Evolutionary conservation across 2,797 vertebrate species (phyloP).

Genomic region (Gila robusta): DNA sequence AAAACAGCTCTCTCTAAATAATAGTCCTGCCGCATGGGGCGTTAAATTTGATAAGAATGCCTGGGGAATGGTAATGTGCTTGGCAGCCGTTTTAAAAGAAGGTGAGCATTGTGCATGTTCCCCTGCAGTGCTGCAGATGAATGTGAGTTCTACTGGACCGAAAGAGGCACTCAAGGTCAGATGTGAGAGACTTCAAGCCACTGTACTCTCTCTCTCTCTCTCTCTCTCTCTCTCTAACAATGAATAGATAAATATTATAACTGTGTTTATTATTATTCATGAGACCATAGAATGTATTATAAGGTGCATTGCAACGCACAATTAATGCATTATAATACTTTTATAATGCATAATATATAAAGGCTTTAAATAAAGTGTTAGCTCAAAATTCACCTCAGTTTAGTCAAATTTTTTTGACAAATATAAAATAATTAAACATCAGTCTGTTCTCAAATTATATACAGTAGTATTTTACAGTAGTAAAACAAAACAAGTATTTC

Average conservation of each 20-base stretch:
- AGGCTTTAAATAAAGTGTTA: neutral
- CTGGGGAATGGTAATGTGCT: constrained; percentile 71
- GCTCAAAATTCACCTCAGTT: neutral
- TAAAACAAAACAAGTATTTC: neutral
- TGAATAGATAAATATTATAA: neutral
- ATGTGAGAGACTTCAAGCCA: constrained; percentile 4
- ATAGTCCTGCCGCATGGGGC: constrained; percentile 62
- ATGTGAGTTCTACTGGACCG: constrained; percentile 13
- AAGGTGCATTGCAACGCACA: neutral
- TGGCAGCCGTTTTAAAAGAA: constrained; percentile 68
- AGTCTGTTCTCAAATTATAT: neutral
- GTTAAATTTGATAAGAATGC: constrained; percentile 58
- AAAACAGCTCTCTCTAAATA: constrained; percentile 42
- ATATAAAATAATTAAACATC: neutral
- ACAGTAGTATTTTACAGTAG: neutral
- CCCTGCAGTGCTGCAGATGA: constrained; percentile 39
- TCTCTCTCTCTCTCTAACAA: neutral
- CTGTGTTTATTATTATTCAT: neutral
- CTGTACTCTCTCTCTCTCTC: neutral
- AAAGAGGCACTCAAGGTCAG: constrained; percentile 36
- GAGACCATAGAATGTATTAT: neutral
- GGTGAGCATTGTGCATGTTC: constrained; percentile 15
- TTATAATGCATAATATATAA: neutral
- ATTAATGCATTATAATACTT: neutral
- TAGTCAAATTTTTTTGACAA: neutral